Base-by-base conservation (phyloP, 2,113 vertebrate genomes). In the Symphodus melops region DNA sequence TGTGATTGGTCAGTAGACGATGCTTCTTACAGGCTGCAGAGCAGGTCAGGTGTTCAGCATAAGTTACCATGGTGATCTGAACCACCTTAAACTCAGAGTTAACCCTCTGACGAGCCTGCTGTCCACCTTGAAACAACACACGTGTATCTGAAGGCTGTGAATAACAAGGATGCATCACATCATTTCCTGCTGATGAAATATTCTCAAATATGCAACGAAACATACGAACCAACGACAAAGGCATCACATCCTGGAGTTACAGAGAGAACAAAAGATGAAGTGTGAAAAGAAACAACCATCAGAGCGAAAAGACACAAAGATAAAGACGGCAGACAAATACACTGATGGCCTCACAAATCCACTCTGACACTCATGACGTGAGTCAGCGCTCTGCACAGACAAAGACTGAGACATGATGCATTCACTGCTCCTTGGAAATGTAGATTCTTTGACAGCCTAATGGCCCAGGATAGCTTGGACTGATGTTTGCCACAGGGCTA, bases 391-490 rank as follows among this genome's bases (percentile, higher is more conserved):
- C 25, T 46, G 17, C 23, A 23, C 55, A 49, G 53, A 60, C 33
- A 39, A 14, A 51, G 51, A 23, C 1, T 39, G 42, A 58, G 39
- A 39, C 20, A 51, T 33, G 58, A 58, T 61, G 39, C 33, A 51
- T 68, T 68, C 25, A 69, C 36, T 20, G 53, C 53, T 64, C 42
- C 39, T 58, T 64, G 33, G 57, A 28, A 21, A 10, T 48, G 71
- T 61, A 49, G 48, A 71, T 56, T 66, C 61, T 66, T 54, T 66
- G 72, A 60, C 72, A 76, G 79, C 48, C 48, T 72, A 71, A 76
- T 76, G 67, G 55, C 54, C 55, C 21, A 39, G 54, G 28, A 54
- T 20, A 53, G 59, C 36, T 23, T 55, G 71, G 66, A 65, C 71
- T 64, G 64, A 70, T 64, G 72, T 39, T 59, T 59, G 72, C 59